Evolutionary conservation across 2,797 vertebrate genomes (phyloP), one percentile per base, ranked within the genome.

Genomic region (Cossypha caffra): DNA sequence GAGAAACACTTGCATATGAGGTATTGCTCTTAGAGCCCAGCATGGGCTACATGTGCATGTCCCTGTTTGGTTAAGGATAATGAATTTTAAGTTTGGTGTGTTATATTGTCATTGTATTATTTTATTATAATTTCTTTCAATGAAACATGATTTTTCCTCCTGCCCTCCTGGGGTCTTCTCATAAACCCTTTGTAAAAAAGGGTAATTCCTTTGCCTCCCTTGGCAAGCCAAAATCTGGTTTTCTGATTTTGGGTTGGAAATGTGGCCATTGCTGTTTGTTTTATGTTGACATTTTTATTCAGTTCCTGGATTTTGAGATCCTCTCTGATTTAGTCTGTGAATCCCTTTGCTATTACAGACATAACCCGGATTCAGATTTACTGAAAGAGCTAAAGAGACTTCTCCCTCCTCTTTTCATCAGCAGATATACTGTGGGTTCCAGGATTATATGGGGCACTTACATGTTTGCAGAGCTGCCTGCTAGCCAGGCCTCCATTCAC

Each of bases 371-470:
- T 76, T 57, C 55, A 78, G 52, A 74, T 88, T 72, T 92, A 61
- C 69, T 81, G 21, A 24, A 75, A 78, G 42, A 81, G 17, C 31
- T 82, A 29, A 64, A 67, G 48, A 48, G 58, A 14, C 23, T 71
- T 80, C 35, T 74, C 33, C 14, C 8, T 67, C 29, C 31, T 77
- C 14, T 59, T 63, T 92, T 63, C 58, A 84, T 29, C 62, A 57
- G 50, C 2, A 6, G 25, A 28, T 29, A 16, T 18, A 38, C 31
- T n/a, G n/a, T 31, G n/a, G 10, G 13, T 40, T 69, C 40, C 68
- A 40, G 38, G 1, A 3, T 37, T 75, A 9, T 2, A 14, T 0
- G 1, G 16, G 29, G 18, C 1, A 1, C 23, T 64, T 69, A 13
- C 2, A 48, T 2, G 40, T 59, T 55, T 55, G 67, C 40, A 63